phyloP scores from a whole-genome alignment of 2,113 vertebrate genomes.

The Micronycteris hirsuta region DNA sequence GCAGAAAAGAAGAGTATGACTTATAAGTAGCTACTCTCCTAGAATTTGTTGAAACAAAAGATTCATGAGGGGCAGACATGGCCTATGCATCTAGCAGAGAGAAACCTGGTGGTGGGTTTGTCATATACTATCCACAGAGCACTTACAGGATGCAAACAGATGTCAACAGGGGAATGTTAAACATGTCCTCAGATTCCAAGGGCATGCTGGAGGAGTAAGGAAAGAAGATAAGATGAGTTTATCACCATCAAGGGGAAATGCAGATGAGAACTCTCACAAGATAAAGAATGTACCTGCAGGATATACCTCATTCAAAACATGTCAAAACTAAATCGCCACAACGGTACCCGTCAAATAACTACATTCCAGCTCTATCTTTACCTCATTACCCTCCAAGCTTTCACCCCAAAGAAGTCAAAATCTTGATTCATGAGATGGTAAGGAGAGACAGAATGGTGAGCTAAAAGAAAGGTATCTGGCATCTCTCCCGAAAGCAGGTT shows the following conservation, averaged over 20 bases:
- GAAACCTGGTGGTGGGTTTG: not conserved
- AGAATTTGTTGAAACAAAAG: not conserved
- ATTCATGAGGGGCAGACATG: not conserved
- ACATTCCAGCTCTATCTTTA: not conserved
- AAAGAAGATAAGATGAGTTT: constrained; percentile 20
- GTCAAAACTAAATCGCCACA: not conserved
- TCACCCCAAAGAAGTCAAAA: not conserved
- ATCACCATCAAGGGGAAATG: not conserved
- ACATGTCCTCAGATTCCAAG: not conserved
- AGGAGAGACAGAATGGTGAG: not conserved
- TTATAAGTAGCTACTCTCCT: not conserved
- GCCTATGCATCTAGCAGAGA: not conserved
- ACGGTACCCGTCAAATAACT: not conserved
- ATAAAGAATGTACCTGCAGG: not conserved
- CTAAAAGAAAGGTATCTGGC: not conserved
- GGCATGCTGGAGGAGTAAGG: not conserved
- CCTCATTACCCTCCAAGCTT: not conserved
- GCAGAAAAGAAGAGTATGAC: not conserved
- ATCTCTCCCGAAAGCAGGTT: not conserved
- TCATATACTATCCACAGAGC: not conserved
- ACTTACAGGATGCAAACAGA: not conserved
- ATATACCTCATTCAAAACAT: not conserved
- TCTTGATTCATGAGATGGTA: not conserved
- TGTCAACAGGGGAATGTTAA: not conserved
- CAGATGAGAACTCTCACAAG: not conserved